Conservation (phyloP, 1,140 invertebrate species). For the Subanguina moxae region DNA sequence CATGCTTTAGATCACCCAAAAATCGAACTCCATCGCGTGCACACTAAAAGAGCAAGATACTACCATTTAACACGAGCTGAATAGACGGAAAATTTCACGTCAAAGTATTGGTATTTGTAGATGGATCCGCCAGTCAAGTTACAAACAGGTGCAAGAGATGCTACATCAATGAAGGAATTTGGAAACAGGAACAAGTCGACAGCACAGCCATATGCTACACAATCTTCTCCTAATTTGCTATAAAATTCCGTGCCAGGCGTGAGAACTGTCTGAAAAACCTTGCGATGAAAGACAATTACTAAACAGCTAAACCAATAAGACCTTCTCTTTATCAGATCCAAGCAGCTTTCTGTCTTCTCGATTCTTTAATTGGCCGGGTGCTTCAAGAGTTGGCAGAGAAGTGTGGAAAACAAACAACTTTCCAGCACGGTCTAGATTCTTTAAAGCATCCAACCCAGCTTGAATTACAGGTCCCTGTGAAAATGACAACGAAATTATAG, state of each 20-base stretch:
- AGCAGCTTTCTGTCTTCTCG: conserved; percentile 90
- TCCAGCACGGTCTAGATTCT: conserved; percentile 81
- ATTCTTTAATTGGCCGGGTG: conserved; percentile 90
- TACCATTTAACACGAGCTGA: too few species aligned
- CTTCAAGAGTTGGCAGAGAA: conserved; percentile 82
- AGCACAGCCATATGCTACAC: conserved; percentile 77
- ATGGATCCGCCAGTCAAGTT: conserved; percentile 85
- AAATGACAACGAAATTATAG: too few species aligned
- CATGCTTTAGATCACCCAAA: conserved; percentile 76
- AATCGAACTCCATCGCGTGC: conserved; percentile 84
- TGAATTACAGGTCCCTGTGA: conserved; percentile 80
- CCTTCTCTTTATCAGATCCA: conserved; percentile 84
- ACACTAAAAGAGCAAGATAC: conserved; percentile 68
- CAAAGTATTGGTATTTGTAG: conserved; percentile 96
- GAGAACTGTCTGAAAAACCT: conserved; percentile 62
- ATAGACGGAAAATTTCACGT: conserved; percentile 61
- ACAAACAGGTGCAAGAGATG: conserved; percentile 85
- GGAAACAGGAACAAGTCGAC: conserved; percentile 93
- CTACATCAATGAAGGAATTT: conserved; percentile 88
- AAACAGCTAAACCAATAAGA: conserved; percentile 18
- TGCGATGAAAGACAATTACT: too few species aligned
- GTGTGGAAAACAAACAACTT: conserved; percentile 95
- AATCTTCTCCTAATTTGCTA: conserved; percentile 85
- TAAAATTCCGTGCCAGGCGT: conserved; percentile 81
- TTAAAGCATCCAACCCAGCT: conserved; percentile 82